Evolutionary conservation across 2,888 invertebrate species (phyloP).

Genomic region (Calameuta filiformis): DNA sequence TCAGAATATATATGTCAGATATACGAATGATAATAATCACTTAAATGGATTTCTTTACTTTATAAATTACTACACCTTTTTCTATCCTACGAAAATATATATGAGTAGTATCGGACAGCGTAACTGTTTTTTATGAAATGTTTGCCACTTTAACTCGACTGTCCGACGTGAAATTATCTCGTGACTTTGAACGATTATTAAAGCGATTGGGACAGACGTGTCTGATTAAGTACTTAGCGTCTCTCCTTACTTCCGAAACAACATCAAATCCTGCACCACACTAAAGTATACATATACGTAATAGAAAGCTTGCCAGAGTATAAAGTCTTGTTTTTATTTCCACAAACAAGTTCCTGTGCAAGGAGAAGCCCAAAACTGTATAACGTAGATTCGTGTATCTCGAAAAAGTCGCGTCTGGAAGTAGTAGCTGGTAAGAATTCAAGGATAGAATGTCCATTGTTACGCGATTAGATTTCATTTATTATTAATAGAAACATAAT

Average conservation of each 20-base stretch:
- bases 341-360: neutral
- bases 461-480: neutral
- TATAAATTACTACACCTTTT: neutral
- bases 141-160: neutral
- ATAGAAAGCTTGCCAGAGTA: neutral
- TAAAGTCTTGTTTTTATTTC: neutral
- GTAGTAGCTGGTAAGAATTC: neutral
- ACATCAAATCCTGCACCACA: neutral
- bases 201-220: neutral
- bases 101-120: neutral
- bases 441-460: neutral
- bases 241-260: neutral
- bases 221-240: neutral
- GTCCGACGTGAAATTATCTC: neutral
- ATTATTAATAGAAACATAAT: neutral
- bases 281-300: neutral
- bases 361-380: neutral
- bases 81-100: neutral
- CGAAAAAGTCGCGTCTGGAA: neutral
- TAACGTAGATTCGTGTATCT: neutral
- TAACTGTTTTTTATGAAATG: neutral
- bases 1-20: neutral
- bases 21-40: neutral
- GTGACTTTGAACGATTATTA: neutral
- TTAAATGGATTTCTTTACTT: neutral